phyloP scores from a whole-genome alignment of 2,888 invertebrate species.

The Mesorhabditis belari region DNA sequence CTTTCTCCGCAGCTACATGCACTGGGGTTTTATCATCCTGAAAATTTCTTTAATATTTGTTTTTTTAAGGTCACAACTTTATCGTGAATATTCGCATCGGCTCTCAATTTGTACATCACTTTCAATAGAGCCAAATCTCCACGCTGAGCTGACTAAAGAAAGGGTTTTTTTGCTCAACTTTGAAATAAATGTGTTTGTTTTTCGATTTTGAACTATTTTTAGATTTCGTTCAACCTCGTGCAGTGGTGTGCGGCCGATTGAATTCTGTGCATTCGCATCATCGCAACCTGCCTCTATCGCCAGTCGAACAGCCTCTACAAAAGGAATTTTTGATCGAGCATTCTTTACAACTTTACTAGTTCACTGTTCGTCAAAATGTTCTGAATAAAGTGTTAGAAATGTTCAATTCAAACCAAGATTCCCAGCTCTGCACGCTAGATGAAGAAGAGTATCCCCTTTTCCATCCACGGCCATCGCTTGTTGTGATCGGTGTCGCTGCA shows the following conservation, averaged over 20 bases:
- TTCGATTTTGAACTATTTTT: background rate
- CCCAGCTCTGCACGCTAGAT: constrained; percentile 75
- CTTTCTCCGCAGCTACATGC: constrained; percentile 93
- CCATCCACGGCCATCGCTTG: constrained; percentile 64
- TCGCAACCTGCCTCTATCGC: constrained; percentile 63
- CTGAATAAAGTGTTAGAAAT: constrained; percentile 60
- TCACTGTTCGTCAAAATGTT: background rate
- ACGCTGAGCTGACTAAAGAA: constrained; percentile 66
- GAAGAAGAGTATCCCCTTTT: constrained; percentile 85
- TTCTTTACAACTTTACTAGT: background rate
- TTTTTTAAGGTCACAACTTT: constrained; percentile 62
- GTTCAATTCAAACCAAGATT: constrained; percentile 65
- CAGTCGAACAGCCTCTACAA: constrained; percentile 29
- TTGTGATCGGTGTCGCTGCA: constrained; percentile 75
- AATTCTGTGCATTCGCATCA: constrained; percentile 79
- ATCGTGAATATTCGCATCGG: constrained; percentile 86
- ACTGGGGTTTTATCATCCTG: constrained; percentile 83
- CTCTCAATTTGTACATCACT: constrained; percentile 86
- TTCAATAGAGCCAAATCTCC: constrained; percentile 90
- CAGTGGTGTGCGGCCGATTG: constrained; percentile 83
- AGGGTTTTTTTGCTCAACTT: background rate
- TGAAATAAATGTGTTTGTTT: background rate
- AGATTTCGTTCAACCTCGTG: constrained; percentile 70
- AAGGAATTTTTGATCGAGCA: too few relatives aligned
- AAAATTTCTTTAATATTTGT: constrained; percentile 6